A percentile compares a stretch with the other conserved stretches of the same genome.
These are phyloP conservation scores for Euphydryas editha DNA, from an alignment of 2,888 invertebrate species.

Conservation along the genomic window DNA sequence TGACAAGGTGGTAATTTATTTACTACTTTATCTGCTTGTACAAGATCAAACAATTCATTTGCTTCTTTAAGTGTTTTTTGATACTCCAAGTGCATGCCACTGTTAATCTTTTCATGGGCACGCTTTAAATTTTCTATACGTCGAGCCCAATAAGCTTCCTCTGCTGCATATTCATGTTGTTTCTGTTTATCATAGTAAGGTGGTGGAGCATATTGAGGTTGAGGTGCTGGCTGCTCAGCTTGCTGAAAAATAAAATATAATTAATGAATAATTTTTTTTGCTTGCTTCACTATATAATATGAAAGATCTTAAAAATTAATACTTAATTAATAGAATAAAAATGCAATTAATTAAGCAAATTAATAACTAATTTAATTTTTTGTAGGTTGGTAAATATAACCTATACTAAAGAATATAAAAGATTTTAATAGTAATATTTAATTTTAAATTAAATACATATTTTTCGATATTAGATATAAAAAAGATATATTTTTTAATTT, in stretches of 20 bases:
- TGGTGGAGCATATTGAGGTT: constrained; percentile 54
- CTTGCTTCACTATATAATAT: too few species aligned
- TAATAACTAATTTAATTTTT: background rate
- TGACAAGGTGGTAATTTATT: constrained; percentile 74
- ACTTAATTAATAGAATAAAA: too few species aligned
- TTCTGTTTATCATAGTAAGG: constrained; percentile 59
- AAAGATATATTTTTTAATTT: too few species aligned
- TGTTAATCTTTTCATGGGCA: constrained; percentile 73
- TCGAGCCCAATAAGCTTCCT: constrained; percentile 76
- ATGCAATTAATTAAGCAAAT: too few species aligned
- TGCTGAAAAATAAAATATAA: constrained; percentile 53
- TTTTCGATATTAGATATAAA: too few species aligned
- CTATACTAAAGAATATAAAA: too few species aligned
- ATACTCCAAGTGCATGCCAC: constrained; percentile 72
- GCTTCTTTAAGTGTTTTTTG: constrained; percentile 75
- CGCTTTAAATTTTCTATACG: constrained; percentile 73
- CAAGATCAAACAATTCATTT: constrained; percentile 67
- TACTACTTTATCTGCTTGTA: constrained; percentile 63
- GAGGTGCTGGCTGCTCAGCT: constrained; percentile 60
- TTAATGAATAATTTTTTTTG: background rate
- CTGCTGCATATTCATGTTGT: constrained; percentile 65
- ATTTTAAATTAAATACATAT: too few species aligned
- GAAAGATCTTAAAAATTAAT: too few species aligned
- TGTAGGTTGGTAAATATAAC: background rate
- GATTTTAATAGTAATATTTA: too few species aligned